Conservation (phyloP, 30 jellyfish, hydroid and myxozoan species). For the Sanderia malayensis region DNA sequence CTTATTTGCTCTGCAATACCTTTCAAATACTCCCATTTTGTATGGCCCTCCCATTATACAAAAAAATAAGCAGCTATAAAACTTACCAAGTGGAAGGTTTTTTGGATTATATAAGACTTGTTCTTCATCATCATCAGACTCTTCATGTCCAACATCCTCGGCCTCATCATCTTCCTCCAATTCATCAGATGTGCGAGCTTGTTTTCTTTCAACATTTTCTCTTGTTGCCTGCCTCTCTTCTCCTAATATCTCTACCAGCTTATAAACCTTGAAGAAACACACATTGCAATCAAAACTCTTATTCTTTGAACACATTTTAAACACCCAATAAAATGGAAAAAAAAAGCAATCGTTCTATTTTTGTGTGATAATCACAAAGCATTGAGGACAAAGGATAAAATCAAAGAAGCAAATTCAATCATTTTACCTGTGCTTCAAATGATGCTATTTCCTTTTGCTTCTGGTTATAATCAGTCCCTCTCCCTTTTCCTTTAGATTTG, state of each 20-base stretch:
- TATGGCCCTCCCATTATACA: too few species aligned
- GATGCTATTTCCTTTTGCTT: constrained; percentile 84
- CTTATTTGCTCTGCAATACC: too few species aligned
- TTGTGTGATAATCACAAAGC: too few species aligned
- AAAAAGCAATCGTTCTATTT: too few species aligned
- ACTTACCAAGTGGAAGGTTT: constrained; percentile 89
- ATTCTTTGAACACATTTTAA: too few species aligned
- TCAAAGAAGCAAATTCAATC: too few species aligned
- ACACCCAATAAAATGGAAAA: too few species aligned
- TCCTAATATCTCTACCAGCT: constrained; percentile 78
- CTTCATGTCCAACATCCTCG: constrained; percentile 73
- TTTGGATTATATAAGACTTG: constrained; percentile 94
- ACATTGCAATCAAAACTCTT: too few species aligned
- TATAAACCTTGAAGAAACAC: constrained; percentile 66
- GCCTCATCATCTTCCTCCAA: constrained; percentile 91
- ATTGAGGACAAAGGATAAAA: too few species aligned
- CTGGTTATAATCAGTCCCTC: constrained; percentile 55
- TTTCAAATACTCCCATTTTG: too few species aligned
- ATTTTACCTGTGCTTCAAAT: constrained; percentile 85
- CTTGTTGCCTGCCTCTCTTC: constrained; percentile 91
- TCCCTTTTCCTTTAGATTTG: constrained; percentile 80
- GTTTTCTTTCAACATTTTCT: constrained; percentile 91
- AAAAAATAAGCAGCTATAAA: too few species aligned
- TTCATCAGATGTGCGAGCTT: constrained; percentile 92
- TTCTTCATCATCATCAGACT: constrained; percentile 89